phyloP scores from a whole-genome alignment of 2,113 vertebrate genomes.

The Sphyrna mokarran region DNA sequence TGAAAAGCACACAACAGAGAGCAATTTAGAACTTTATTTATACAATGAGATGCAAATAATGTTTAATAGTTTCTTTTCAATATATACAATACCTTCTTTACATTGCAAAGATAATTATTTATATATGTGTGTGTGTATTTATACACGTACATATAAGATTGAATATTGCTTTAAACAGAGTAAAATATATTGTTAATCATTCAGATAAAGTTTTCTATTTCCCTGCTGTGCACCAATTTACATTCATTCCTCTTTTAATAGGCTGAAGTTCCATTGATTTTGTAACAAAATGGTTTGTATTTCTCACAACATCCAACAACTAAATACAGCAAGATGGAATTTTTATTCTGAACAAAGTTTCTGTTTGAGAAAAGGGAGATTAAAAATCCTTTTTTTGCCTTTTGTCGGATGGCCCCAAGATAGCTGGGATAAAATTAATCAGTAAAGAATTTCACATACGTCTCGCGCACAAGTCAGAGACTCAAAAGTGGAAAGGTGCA shows the following conservation, averaged over 20 bases:
- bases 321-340: not conserved
- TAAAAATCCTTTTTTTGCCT: not conserved
- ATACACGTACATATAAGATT: slow-evolving; percentile 31
- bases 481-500: not conserved
- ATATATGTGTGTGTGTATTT: not conserved
- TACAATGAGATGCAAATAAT: slow-evolving; percentile 6
- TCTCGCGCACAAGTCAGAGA: not conserved
- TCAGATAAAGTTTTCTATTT: slow-evolving; percentile 29
- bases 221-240: slow-evolving; percentile 26
- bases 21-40: slow-evolving; percentile 16
- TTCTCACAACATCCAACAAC: slow-evolving; percentile 1
- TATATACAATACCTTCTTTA: slow-evolving; percentile 32
- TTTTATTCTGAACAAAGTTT: not conserved
- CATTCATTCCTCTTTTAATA: slow-evolving; percentile 30
- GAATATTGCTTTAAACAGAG: not conserved
- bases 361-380: not conserved
- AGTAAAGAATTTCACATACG: not conserved
- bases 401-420: not conserved
- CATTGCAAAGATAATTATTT: slow-evolving; percentile 36
- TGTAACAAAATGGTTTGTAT: not conserved
- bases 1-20: not conserved
- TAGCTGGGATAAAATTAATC: not conserved
- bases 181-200: slow-evolving; percentile 29
- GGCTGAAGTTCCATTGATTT: slow-evolving; percentile 10
- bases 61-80: slow-evolving; percentile 24